Evolutionary conservation across 2,797 vertebrate species (phyloP), one percentile per base, ranked within the genome.

Genomic region (Hyperoplus immaculatus): DNA sequence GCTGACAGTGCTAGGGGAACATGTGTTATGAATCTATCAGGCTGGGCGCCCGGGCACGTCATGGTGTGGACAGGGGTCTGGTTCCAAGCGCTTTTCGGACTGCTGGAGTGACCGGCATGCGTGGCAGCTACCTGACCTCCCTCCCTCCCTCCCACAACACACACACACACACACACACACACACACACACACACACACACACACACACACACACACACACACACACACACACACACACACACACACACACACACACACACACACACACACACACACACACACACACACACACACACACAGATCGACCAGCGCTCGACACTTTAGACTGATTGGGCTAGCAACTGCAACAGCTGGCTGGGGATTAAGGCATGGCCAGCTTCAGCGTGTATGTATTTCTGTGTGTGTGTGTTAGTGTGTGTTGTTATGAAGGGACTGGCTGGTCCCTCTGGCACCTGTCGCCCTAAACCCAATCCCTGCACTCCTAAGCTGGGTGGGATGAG

Each of bases 311-410:
- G 77, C 85, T 89, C 88, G 38, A 83, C 80, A 92, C 94, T 95
- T 95, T 68, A 83, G 90, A 90, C 89, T 72, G 80, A 93, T 89
- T 90, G 91, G 92, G 81, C 56, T 80, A 90, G 95, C 94, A 94
- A 95, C 94, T 95, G 90, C 93, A 96, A 95, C 95, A 96, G 95
- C 96, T 95, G 96, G 93, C 45, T 55, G 55, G 82, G 95, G 95
- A 96, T 96, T 96, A 96, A 92, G 72, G 81, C 80, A 83, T 65
- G 83, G 89, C 89, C 89, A 92, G 92, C 89, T 88, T 91, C 86
- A 81, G 84, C 36, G 77, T 91, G 88, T 74, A 73, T 83, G 73
- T 88, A 74, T 85, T 69, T 81, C 55, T 90, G 62, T 61, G 72
- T 51, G 75, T 53, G 61, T 78, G 78, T 83, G 76, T 82, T 75